phyloP scores from a whole-genome alignment of 2,888 invertebrate species.

The Prosopocoilus inquinatus region DNA sequence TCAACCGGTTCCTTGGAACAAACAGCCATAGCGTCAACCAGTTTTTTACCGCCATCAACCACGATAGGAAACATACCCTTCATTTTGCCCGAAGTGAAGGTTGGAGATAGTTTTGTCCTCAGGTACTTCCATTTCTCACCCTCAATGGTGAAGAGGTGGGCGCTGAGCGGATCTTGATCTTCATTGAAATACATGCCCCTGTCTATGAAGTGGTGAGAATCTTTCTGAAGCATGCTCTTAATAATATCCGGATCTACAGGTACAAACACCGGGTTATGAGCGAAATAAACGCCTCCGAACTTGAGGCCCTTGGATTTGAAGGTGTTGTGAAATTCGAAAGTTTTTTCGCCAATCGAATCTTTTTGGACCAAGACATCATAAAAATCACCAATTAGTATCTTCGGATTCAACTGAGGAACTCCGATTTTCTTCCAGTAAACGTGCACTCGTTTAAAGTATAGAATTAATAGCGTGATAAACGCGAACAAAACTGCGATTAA shows the following conservation, averaged over 20 bases:
- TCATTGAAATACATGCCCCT: slow-evolving; percentile 59
- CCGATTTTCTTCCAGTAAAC: no score
- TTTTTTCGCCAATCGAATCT: no score
- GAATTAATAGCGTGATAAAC: no score
- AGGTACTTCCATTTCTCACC: slow-evolving; percentile 59
- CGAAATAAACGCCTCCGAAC: slow-evolving; percentile 28
- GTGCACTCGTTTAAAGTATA: no score
- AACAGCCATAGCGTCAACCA: neutral
- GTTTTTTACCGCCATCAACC: neutral
- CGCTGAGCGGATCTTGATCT: slow-evolving; percentile 56
- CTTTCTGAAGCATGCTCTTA: slow-evolving; percentile 53
- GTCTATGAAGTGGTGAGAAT: slow-evolving; percentile 60
- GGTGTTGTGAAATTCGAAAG: no score
- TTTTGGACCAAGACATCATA: no score
- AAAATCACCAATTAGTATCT: no score
- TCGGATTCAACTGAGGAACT: no score
- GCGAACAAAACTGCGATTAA: no score
- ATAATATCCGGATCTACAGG: slow-evolving; percentile 28
- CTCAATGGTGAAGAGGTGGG: slow-evolving; percentile 56
- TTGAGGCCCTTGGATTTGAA: no score
- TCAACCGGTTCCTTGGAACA: neutral
- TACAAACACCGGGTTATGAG: slow-evolving; percentile 22
- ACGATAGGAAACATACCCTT: slow-evolving; percentile 4
- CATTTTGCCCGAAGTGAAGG: slow-evolving; percentile 25
- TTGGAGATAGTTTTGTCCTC: slow-evolving; percentile 22